Evolutionary conservation across 1,140 invertebrate genomes (phyloP).

Genomic region (Conus betulinus): DNA sequence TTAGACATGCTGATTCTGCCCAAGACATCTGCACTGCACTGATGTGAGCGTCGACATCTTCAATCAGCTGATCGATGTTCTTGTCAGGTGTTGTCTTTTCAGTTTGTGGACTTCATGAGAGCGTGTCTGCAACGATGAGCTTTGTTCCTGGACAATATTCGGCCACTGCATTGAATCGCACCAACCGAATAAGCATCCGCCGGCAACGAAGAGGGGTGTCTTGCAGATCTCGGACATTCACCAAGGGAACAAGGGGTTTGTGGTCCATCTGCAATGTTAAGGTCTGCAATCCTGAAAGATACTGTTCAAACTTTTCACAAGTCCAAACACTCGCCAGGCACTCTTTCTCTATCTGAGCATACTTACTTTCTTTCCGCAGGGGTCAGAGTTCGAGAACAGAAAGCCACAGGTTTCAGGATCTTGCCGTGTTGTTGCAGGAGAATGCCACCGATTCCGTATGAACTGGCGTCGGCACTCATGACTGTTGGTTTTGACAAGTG

Average conservation of each 20-base stretch:
- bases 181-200: slow-evolving; percentile 47
- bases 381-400: slow-evolving; percentile 49
- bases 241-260: slow-evolving; percentile 64
- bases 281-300: slow-evolving; percentile 71
- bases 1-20: too few species aligned
- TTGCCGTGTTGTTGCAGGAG: slow-evolving; percentile 40
- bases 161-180: slow-evolving; percentile 35
- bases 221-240: slow-evolving; percentile 44
- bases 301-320: slow-evolving; percentile 77
- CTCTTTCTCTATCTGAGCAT: slow-evolving; percentile 79
- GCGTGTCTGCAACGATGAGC: slow-evolving; percentile 37
- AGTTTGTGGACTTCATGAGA: slow-evolving; percentile 24
- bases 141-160: too few species aligned
- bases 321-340: slow-evolving; percentile 77
- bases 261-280: slow-evolving; percentile 67
- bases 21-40: too few species aligned
- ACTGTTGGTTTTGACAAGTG: slow-evolving; percentile 39
- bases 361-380: slow-evolving; percentile 75
- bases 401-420: slow-evolving; percentile 42
- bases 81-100: too few species aligned
- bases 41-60: too few species aligned
- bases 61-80: too few species aligned
- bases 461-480: slow-evolving; percentile 47
- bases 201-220: slow-evolving; percentile 46
- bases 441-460: slow-evolving; percentile 51